A percentile compares a stretch with the other conserved stretches of the same genome.
These are phyloP conservation scores for Nothura maculosa DNA, from an alignment of 2,797 vertebrate genomes.

Conservation along the genomic window DNA sequence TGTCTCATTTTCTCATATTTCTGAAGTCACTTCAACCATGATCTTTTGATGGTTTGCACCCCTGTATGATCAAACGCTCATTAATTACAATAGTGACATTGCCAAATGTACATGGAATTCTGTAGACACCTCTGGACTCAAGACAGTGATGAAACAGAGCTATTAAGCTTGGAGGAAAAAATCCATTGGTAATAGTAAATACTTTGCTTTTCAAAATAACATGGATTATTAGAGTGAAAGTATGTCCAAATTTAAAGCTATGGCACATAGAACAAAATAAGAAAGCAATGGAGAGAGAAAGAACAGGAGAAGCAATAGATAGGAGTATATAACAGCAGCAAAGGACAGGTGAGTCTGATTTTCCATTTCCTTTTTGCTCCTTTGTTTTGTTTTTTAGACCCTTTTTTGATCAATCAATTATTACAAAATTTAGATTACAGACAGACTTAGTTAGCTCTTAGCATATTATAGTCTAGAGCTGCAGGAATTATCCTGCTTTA, in stretches of 20 bases:
- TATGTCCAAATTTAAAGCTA: background rate
- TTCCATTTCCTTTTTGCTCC: constrained; percentile 21
- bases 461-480: background rate
- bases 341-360: constrained; percentile 53
- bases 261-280: constrained; percentile 37
- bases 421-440: background rate
- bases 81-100: background rate
- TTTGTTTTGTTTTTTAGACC: background rate
- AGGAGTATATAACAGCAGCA: background rate
- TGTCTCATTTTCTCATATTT: background rate
- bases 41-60: background rate
- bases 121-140: background rate
- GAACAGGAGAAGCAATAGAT: constrained; percentile 51
- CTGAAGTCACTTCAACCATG: background rate
- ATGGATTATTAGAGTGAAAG: background rate
- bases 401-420: background rate
- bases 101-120: background rate
- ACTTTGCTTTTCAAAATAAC: constrained; percentile 5
- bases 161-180: background rate
- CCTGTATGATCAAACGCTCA: background rate
- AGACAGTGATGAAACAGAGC: background rate
- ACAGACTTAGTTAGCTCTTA: background rate
- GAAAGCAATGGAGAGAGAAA: background rate
- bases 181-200: constrained; percentile 1
- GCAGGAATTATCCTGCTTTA: background rate